phyloP scores from a whole-genome alignment of 2,113 vertebrate species.

The Phalacrocorax aristotelis region DNA sequence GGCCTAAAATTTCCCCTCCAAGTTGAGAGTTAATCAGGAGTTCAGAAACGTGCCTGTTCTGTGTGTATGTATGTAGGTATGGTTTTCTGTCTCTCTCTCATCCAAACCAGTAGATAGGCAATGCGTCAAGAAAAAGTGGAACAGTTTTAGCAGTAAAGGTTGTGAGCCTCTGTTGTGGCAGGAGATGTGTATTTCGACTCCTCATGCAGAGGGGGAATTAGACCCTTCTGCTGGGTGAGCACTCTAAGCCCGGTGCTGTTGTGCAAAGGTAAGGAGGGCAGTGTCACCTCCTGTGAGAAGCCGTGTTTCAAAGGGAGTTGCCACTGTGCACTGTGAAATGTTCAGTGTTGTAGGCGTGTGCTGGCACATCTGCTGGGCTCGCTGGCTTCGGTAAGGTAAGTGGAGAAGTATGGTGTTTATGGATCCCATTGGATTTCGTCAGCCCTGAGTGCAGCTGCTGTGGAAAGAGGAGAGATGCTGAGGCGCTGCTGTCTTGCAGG shows the following conservation, averaged over 20 bases:
- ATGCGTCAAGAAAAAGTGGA: background rate
- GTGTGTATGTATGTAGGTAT: background rate
- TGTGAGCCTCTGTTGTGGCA: background rate
- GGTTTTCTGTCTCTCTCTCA: background rate
- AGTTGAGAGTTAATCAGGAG: background rate
- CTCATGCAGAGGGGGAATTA: background rate
- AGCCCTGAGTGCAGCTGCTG: background rate
- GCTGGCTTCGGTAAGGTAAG: background rate
- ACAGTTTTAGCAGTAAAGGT: background rate
- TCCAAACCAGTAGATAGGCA: background rate
- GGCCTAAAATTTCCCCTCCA: background rate
- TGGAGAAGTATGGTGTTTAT: background rate
- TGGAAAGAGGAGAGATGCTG: background rate
- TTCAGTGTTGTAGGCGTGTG: background rate
- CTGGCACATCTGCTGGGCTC: background rate
- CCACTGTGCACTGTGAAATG: background rate
- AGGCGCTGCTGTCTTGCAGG: background rate
- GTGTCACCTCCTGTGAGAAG: background rate
- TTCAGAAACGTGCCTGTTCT: background rate
- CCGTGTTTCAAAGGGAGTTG: background rate
- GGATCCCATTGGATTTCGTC: fast-evolving
- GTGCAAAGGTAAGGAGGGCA: background rate
- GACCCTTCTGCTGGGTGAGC: background rate
- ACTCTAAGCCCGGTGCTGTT: background rate
- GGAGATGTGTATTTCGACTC: background rate